A percentile compares a stretch with the other conserved stretches of the same genome.
Evolutionary conservation across 53 echinoderm and acorn worm species (phyloP).

Genomic region (Temnopleurus reevesii): DNA sequence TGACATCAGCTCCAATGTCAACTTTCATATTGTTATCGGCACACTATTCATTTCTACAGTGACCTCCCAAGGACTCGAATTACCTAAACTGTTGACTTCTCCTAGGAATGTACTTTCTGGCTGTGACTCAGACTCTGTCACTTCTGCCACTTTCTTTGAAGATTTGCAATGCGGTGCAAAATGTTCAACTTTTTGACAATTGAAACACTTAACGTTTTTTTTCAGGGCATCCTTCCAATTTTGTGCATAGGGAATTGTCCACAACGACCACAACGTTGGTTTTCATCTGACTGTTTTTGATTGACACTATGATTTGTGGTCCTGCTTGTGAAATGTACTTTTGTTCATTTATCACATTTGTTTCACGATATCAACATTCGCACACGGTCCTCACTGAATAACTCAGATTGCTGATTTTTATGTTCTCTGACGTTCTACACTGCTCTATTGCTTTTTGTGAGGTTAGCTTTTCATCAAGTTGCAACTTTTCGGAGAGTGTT

Average conservation of each 20-base stretch:
- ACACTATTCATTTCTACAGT: not conserved
- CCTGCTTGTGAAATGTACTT: no score
- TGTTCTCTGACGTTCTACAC: not conserved
- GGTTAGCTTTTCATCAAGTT: slow-evolving; percentile 47
- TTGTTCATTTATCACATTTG: no score
- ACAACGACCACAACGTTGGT: not conserved
- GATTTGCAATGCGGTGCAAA: not conserved
- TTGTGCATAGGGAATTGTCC: not conserved
- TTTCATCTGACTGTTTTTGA: no score
- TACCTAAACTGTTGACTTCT: not conserved
- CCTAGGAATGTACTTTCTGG: not conserved
- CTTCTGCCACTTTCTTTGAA: not conserved
- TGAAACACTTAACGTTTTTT: not conserved
- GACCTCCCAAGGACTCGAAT: not conserved
- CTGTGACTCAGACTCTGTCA: not conserved
- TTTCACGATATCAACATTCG: not conserved
- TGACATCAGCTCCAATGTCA: not conserved
- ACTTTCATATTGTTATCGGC: not conserved
- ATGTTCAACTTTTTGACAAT: not conserved
- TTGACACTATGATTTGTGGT: no score
- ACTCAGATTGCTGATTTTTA: not conserved
- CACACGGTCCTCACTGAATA: not conserved
- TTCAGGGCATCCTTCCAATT: not conserved
- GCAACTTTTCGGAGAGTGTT: slow-evolving; percentile 55
- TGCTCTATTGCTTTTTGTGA: not conserved